Conservation (phyloP, 2,113 vertebrate species). For the Gasterosteus aculeatus region DNA sequence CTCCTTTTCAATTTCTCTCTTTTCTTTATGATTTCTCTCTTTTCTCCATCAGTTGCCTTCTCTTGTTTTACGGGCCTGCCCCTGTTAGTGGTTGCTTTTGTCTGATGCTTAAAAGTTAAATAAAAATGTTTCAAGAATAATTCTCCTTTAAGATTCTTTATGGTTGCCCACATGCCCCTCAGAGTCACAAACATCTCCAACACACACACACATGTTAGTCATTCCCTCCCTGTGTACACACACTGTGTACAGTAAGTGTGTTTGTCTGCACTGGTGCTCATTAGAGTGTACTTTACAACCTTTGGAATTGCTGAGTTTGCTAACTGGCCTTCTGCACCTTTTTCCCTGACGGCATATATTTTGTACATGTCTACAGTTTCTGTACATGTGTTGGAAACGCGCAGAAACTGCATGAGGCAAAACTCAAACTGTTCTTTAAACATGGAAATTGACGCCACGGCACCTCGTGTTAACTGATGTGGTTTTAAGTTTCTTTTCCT, state of each 20-base stretch:
- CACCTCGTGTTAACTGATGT: background rate
- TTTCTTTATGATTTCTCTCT: conserved; percentile 12
- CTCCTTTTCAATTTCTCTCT: conserved; percentile 2
- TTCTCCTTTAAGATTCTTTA: background rate
- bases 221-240: conserved; percentile 43
- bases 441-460: background rate
- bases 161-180: background rate
- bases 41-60: conserved; percentile 16
- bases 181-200: background rate
- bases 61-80: conserved; percentile 13
- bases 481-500: conserved; percentile 1
- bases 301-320: conserved; percentile 39
- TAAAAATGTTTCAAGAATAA: conserved; percentile 69
- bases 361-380: background rate
- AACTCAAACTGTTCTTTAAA: background rate
- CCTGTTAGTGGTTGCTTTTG: conserved; percentile 65
- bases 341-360: conserved; percentile 34
- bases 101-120: conserved; percentile 76
- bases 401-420: background rate
- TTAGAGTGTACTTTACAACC: conserved; percentile 12
- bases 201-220: background rate
- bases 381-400: background rate
- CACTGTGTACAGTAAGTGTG: conserved; percentile 12
- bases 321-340: conserved; percentile 67
- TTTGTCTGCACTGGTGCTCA: conserved; percentile 25